These are phyloP conservation scores for Pagetopsis macropterus DNA, from an alignment of 2,797 vertebrate genomes.

Conservation along the genomic window DNA sequence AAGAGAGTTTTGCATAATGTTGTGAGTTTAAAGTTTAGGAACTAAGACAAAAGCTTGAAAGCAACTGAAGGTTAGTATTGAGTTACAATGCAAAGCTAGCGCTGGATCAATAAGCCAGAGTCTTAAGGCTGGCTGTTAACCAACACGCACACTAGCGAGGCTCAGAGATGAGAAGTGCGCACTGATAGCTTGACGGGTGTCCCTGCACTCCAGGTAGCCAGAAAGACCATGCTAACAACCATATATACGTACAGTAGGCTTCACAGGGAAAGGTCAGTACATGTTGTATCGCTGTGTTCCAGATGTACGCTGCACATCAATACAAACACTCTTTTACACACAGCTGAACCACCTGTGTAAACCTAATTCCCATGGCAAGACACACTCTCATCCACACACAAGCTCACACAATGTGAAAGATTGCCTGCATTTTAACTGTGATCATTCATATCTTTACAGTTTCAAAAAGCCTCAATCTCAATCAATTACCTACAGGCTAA, in stretches of 20 bases:
- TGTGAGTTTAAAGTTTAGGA: constrained; percentile 19
- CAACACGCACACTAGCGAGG: constrained; percentile 3
- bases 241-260: constrained; percentile 13
- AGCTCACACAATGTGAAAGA: constrained; percentile 25
- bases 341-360: constrained; percentile 42
- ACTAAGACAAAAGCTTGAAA: constrained; percentile 30
- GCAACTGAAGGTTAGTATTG: constrained; percentile 20
- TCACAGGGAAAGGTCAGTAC: constrained; percentile 40
- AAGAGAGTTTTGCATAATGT: constrained; percentile 27
- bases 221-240: constrained; percentile 7
- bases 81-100: constrained; percentile 46
- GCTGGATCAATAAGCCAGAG: constrained; percentile 18
- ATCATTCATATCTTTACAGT: no score
- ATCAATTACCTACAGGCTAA: neutral
- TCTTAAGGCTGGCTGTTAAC: constrained; percentile 32
- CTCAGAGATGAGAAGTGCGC: constrained; percentile 13
- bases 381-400: constrained; percentile 16
- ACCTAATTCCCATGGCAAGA: constrained; percentile 48
- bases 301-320: constrained; percentile 43
- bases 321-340: constrained; percentile 48
- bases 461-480: no score
- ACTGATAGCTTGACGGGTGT: neutral
- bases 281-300: constrained; percentile 18
- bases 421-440: neutral
- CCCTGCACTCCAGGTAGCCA: constrained; percentile 8